Evolutionary conservation across 2,888 invertebrate species (phyloP).

Genomic region (Pollenia amentaria): DNA sequence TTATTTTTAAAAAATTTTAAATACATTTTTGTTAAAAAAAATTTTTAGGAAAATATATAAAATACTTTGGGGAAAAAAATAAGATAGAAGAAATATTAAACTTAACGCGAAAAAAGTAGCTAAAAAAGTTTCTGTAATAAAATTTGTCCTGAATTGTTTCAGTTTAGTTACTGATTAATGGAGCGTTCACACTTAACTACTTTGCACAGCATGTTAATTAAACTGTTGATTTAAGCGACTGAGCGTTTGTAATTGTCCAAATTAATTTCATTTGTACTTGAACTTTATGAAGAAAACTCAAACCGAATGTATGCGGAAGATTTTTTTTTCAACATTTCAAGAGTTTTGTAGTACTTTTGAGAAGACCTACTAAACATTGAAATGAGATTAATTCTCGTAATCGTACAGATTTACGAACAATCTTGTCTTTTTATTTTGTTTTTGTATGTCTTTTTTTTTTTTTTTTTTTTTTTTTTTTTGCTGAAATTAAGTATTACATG

Average conservation of each 20-base stretch:
- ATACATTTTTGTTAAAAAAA: no score
- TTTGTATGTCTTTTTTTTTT: neutral
- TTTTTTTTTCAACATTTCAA: conserved; percentile 46
- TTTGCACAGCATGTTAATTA: conserved; percentile 11
- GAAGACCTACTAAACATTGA: neutral
- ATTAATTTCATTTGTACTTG: conserved; percentile 38
- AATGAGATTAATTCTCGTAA: conserved; percentile 31
- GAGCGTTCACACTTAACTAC: neutral
- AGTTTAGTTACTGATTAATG: neutral
- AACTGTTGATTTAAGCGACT: neutral
- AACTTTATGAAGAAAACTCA: conserved; percentile 38
- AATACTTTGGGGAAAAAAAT: no score
- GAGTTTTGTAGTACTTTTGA: conserved; percentile 6
- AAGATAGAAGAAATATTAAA: no score
- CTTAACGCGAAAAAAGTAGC: no score
- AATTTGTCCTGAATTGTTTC: neutral
- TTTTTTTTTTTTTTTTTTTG: neutral
- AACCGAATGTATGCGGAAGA: conserved; percentile 40
- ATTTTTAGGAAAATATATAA: no score
- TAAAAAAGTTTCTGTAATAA: no score
- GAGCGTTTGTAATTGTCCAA: neutral
- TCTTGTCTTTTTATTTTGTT: neutral
- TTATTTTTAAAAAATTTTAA: no score
- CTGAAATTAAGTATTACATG: conserved; percentile 22
- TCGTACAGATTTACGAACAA: conserved; percentile 3